Evolutionary conservation across 2,113 vertebrate genomes (phyloP).

Genomic region (Coracopsis vasa): DNA sequence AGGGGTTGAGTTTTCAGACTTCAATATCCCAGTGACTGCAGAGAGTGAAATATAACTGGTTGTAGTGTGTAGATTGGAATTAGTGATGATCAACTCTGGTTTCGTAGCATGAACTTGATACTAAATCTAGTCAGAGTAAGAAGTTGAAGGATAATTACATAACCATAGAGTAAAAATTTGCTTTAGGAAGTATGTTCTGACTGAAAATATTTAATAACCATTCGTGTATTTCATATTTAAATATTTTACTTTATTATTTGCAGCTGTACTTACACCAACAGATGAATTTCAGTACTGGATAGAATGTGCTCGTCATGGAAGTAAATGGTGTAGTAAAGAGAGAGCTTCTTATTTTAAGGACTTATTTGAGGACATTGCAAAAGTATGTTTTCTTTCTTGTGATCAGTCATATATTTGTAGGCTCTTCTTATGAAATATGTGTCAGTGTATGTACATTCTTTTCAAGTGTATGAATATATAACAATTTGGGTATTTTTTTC

Average conservation of each 20-base stretch:
- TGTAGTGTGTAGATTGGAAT: not conserved
- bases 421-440: not conserved
- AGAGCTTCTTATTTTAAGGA: conserved; percentile 85
- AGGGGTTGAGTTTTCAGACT: not conserved
- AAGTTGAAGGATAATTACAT: not conserved
- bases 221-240: not conserved
- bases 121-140: not conserved
- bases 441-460: not conserved
- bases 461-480: not conserved
- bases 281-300: conserved; percentile 97
- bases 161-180: not conserved
- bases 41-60: not conserved
- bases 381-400: conserved; percentile 75
- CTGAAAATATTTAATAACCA: not conserved
- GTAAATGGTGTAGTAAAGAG: conserved; percentile 81
- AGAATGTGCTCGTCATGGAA: conserved; percentile 80
- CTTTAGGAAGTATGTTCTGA: not conserved
- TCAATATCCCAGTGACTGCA: not conserved
- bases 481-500: not conserved
- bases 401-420: not conserved
- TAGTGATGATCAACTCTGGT: not conserved
- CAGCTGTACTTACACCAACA: conserved; percentile 88
- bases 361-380: conserved; percentile 85
- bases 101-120: not conserved
- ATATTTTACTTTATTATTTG: conserved; percentile 29